phyloP scores from a whole-genome alignment of 2,113 vertebrate species.

The Lagopus leucura region DNA sequence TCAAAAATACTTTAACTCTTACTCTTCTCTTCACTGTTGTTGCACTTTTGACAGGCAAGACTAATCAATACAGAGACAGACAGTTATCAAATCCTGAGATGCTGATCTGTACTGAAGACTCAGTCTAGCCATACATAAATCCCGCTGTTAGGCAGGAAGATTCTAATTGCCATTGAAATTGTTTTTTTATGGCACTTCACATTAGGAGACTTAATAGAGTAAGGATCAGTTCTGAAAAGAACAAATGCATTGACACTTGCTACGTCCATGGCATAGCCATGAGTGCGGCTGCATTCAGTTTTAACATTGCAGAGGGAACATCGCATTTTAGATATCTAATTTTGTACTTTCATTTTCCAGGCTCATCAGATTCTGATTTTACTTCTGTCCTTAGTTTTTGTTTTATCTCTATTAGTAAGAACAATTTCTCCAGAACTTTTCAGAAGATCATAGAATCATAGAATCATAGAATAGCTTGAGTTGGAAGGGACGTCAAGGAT shows the following conservation, averaged over 20 bases:
- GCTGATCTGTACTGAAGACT: background rate
- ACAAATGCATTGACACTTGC: background rate
- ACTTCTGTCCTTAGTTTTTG: background rate
- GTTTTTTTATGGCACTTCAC: background rate
- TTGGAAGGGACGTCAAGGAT: too few species aligned
- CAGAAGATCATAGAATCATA: background rate
- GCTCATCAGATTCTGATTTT: background rate
- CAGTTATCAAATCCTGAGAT: background rate
- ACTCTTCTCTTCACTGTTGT: background rate
- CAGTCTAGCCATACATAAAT: background rate
- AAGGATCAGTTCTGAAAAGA: background rate
- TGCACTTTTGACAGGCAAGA: background rate
- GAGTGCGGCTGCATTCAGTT: background rate
- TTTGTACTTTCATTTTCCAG: background rate
- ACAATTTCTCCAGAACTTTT: background rate
- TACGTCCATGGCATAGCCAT: background rate
- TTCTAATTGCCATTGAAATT: background rate
- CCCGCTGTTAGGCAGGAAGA: background rate
- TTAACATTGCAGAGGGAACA: background rate
- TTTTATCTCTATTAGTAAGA: slow-evolving; percentile 7
- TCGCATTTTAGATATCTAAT: background rate
- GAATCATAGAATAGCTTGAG: too few species aligned
- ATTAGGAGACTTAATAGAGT: background rate
- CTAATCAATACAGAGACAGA: background rate
- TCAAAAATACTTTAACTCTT: background rate